Percentiles rank a stretch among this genome's conserved stretches.
phyloP scores from a whole-genome alignment of 37 sponge, comb jelly and placozoan species.

The Tethya wilhelma region DNA sequence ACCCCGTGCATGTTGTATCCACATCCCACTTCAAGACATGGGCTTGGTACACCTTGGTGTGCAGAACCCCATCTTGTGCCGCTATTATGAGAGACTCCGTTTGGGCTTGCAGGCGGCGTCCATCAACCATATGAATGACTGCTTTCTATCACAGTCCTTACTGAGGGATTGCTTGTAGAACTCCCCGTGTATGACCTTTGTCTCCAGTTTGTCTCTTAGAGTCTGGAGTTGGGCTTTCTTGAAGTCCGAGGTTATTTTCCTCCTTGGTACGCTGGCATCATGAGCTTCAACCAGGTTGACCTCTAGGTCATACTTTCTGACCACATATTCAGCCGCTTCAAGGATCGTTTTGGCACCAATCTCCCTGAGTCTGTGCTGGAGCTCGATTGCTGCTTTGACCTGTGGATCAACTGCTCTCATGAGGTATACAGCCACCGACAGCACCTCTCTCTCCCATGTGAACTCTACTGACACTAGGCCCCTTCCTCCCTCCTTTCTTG shows the following conservation, averaged over 20 bases:
- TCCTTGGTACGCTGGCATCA: too few relatives aligned
- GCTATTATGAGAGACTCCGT: slow-evolving; percentile 19
- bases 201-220: background rate
- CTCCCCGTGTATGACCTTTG: background rate
- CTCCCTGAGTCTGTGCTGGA: background rate
- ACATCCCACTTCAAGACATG: background rate
- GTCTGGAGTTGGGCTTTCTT: background rate
- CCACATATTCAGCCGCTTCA: background rate
- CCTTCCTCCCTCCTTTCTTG: background rate
- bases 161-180: background rate
- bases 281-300: too few relatives aligned
- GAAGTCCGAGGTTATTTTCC: too few relatives aligned
- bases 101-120: background rate
- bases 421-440: background rate
- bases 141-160: background rate
- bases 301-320: background rate
- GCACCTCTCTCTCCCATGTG: background rate
- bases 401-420: background rate
- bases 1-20: background rate
- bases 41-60: background rate
- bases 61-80: slow-evolving; percentile 25
- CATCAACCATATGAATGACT: background rate
- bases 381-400: background rate
- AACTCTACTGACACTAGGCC: background rate
- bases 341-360: background rate